These are phyloP conservation scores for Sceliomorpha sp. DNA, from an alignment of 2,888 invertebrate genomes.

Conservation along the genomic window DNA sequence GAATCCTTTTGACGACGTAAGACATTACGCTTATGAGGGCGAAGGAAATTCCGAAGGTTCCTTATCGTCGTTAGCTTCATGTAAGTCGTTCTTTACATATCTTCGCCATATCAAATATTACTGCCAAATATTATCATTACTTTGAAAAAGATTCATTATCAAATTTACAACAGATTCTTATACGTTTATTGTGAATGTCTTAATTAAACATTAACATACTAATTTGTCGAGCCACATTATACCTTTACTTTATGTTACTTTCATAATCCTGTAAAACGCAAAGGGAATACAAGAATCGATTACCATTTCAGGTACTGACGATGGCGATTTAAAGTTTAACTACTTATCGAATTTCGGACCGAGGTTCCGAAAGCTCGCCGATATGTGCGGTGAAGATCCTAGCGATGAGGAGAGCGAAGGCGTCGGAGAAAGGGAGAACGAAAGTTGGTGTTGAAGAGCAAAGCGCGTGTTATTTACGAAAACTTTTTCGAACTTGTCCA, in stretches of 20 bases:
- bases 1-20: conserved; percentile 96
- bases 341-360: conserved; percentile 97
- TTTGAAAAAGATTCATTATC: no score
- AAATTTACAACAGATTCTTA: no score
- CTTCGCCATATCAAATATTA: background rate
- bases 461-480: conserved; percentile 16
- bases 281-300: no score
- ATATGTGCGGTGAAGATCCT: conserved; percentile 95
- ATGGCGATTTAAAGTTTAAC: conserved; percentile 96
- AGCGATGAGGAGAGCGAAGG: conserved; percentile 91
- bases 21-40: conserved; percentile 99
- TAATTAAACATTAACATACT: no score
- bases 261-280: no score
- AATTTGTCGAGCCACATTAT: background rate
- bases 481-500: conserved; percentile 31
- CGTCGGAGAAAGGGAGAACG: conserved; percentile 85
- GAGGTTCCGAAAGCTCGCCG: conserved; percentile 95
- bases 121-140: no score
- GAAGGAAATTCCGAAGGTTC: conserved; percentile 95
- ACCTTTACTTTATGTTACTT: no score
- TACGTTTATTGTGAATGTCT: no score
- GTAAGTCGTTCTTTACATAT: conserved; percentile 81
- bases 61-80: conserved; percentile 94
- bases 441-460: conserved; percentile 89
- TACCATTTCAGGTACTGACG: conserved; percentile 86